phyloP scores from a whole-genome alignment of 2,888 invertebrate genomes.

The Aphelenchoides bicaudatus region DNA sequence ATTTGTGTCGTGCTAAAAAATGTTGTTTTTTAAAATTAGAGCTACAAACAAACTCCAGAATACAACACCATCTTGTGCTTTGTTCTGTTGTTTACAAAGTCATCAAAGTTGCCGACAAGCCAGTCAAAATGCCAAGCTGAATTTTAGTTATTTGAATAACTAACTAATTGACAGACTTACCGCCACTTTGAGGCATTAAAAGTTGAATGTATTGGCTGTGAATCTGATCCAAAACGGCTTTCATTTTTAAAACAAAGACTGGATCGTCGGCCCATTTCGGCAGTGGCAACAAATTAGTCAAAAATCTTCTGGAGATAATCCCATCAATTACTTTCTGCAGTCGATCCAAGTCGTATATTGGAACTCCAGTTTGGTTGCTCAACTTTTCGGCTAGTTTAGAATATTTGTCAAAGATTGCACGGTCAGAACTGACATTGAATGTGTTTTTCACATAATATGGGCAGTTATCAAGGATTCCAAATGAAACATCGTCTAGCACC shows the following conservation, averaged over 20 bases:
- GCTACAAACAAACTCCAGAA: conserved; percentile 23
- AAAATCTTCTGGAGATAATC: conserved; percentile 15
- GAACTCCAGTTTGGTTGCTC: conserved; percentile 22
- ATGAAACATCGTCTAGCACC: conserved; percentile 43
- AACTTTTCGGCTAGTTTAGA: conserved; percentile 3
- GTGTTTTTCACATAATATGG: background rate
- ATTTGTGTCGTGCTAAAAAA: conserved; percentile 34
- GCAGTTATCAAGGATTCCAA: conserved; percentile 30
- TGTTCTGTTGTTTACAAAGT: conserved; percentile 25
- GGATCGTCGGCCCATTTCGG: conserved; percentile 41
- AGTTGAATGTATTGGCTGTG: background rate
- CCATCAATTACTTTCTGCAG: conserved; percentile 38
- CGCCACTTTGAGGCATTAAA: background rate
- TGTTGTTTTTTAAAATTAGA: background rate
- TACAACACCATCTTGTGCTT: conserved; percentile 30
- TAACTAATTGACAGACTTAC: no score
- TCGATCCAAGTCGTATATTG: conserved; percentile 23
- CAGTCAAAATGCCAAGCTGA: conserved; percentile 34
- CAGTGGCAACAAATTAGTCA: conserved; percentile 34
- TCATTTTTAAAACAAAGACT: conserved; percentile 3
- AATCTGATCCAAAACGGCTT: conserved; percentile 10
- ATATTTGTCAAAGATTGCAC: conserved; percentile 12
- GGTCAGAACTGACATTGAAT: background rate
- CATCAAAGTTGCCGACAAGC: conserved; percentile 24
- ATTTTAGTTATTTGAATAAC: no score